Conservation (phyloP, 2,113 vertebrate species). For the Heptranchias perlo region DNA sequence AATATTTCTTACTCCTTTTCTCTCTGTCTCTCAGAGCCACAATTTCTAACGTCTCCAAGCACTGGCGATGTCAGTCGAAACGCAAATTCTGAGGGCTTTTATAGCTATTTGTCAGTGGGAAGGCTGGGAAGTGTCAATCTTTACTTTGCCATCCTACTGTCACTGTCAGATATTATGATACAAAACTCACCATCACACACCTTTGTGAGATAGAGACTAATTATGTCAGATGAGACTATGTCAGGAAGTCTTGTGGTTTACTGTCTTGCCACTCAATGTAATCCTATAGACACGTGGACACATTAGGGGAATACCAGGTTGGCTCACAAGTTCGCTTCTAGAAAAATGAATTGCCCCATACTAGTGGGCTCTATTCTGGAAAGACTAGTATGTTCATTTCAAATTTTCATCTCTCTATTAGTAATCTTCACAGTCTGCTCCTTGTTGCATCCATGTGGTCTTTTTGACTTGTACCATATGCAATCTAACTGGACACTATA, state of each 20-base stretch:
- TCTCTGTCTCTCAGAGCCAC: neutral
- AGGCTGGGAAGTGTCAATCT: conserved; percentile 28
- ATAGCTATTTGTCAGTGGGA: neutral
- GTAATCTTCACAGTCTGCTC: neutral
- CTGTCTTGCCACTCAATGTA: neutral
- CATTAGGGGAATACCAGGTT: neutral
- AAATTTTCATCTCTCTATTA: neutral
- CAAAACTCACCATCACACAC: neutral
- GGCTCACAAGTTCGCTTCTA: neutral
- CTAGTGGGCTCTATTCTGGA: neutral
- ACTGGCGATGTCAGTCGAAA: neutral
- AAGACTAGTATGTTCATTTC: neutral
- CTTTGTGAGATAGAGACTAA: conserved; percentile 10
- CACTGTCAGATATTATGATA: conserved; percentile 11
- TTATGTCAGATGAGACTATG: neutral
- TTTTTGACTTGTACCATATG: neutral
- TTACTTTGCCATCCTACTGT: conserved; percentile 7
- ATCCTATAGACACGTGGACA: neutral
- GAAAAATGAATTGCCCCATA: neutral
- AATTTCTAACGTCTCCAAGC: conserved; percentile 6
- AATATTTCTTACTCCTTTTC: neutral
- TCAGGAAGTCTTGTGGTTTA: neutral
- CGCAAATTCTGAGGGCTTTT: neutral
- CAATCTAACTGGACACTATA: neutral
- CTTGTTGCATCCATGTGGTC: neutral